These are phyloP conservation scores for Apocheima hispidaria DNA, from an alignment of 2,888 invertebrate species.

Conservation along the genomic window DNA sequence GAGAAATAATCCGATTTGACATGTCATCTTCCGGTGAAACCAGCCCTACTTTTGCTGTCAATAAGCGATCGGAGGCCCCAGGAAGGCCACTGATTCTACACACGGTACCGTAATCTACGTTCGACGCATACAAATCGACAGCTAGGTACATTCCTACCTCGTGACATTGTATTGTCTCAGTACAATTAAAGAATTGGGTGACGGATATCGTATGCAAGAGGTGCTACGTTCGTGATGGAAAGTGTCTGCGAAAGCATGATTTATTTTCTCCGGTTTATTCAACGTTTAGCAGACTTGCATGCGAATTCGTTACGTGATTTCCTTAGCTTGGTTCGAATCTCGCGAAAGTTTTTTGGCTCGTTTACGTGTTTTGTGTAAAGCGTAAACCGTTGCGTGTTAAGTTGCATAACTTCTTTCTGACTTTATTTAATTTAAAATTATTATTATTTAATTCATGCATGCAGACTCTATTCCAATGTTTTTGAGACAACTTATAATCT, in stretches of 20 bases:
- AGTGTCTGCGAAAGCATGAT: conserved; percentile 53
- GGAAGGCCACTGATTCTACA: conserved; percentile 62
- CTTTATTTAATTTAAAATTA: not conserved
- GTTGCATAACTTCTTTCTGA: conserved; percentile 11
- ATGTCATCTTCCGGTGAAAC: conserved; percentile 57
- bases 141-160: conserved; percentile 16
- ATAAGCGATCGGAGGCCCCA: conserved; percentile 64
- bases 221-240: conserved; percentile 55
- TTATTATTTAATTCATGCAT: too few species aligned
- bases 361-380: conserved; percentile 25
- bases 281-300: conserved; percentile 29
- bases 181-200: conserved; percentile 71
- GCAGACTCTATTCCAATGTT: too few species aligned
- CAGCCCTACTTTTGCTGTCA: conserved; percentile 70
- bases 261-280: conserved; percentile 40
- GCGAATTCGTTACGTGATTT: conserved; percentile 34
- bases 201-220: conserved; percentile 55
- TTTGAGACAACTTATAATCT: too few species aligned
- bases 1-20: too few species aligned
- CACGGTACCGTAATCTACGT: conserved; percentile 59
- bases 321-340: conserved; percentile 25
- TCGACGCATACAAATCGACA: conserved; percentile 69
- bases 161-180: conserved; percentile 49
- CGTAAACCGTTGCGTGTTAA: conserved; percentile 9
- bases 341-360: conserved; percentile 31